Evolutionary conservation across 2,113 vertebrate genomes (phyloP).

Genomic region (Ammospiza nelsoni): DNA sequence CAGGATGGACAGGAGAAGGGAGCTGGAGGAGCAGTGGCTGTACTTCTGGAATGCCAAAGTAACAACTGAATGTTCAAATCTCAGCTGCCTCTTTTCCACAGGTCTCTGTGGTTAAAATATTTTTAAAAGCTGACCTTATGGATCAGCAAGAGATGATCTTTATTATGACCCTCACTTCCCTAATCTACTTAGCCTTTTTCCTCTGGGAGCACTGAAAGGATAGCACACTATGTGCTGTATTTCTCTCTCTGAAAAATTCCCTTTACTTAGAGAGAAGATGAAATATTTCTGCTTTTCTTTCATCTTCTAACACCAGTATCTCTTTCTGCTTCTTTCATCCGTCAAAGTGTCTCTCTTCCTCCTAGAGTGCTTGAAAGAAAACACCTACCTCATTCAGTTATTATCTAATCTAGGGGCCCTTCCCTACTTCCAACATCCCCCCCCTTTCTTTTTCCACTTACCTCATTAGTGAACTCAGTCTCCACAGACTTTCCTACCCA

Average conservation of each 20-base stretch:
- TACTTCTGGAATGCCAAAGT: not conserved
- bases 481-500: not conserved
- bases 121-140: not conserved
- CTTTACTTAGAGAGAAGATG: not conserved
- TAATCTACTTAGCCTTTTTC: not conserved
- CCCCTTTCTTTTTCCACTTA: not conserved
- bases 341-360: not conserved
- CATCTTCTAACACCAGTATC: not conserved
- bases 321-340: not conserved
- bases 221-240: not conserved
- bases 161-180: not conserved
- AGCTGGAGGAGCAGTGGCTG: not conserved
- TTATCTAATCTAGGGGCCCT: not conserved
- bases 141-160: not conserved
- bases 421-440: not conserved
- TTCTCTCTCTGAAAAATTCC: not conserved
- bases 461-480: not conserved
- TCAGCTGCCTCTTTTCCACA: not conserved
- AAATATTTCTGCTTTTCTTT: slow-evolving; percentile 22
- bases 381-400: slow-evolving; percentile 1
- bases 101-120: not conserved
- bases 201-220: not conserved
- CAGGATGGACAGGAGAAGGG: not conserved
- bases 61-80: not conserved
- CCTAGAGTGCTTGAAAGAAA: not conserved